Base-by-base conservation (phyloP, 2,888 invertebrate genomes). In the Chelonus formosanus region DNA sequence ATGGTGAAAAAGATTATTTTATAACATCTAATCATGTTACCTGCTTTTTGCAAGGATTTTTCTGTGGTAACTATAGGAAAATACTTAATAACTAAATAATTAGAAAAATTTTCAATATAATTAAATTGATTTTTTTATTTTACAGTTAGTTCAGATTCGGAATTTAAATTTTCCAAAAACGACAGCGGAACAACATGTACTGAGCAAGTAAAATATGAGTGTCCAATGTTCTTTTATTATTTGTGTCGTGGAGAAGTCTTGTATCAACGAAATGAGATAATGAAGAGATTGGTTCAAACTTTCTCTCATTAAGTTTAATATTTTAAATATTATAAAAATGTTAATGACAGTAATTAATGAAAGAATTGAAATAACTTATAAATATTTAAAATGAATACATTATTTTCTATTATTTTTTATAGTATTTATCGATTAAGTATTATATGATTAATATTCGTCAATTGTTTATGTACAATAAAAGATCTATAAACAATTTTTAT, bases 11-110 rank as follows among this genome's bases (percentile, higher is more conserved):
- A 54, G 82, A 84, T 5, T 90, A 86, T 80, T 76, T 86, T 43
- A 89, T 92, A 62, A 83, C 86, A 70, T 91, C 91, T 0, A 85
- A 82, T 3, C 91, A 91, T 75, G 84, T 82, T 56, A 90, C 91
- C 1, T 92, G 91, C 75, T 88, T 91, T 71, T 84, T 89, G 10
- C 76, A 80, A 7, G 86, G 86, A 61, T 77, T 87, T 34, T 85
- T 86, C 71, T 91, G 91, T 73, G 82, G 91, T 91, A 85, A 88
- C 89, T 87, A 70, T 66, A 40, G 20, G 52, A 32, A 55, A 3
- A n/a, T 48, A 57, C 32, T 3, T n/a, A 48, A 48, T 44, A 20
- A 35, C n/a, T 5, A 35, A 44, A 44, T 44, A 59, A 35, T 54
- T 31, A 31, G 36, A 20, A 52, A 56, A 53, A 20, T 57, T 31